These are phyloP conservation scores for Microtus montanus DNA, from an alignment of 2,113 vertebrate genomes.

Conservation along the genomic window DNA sequence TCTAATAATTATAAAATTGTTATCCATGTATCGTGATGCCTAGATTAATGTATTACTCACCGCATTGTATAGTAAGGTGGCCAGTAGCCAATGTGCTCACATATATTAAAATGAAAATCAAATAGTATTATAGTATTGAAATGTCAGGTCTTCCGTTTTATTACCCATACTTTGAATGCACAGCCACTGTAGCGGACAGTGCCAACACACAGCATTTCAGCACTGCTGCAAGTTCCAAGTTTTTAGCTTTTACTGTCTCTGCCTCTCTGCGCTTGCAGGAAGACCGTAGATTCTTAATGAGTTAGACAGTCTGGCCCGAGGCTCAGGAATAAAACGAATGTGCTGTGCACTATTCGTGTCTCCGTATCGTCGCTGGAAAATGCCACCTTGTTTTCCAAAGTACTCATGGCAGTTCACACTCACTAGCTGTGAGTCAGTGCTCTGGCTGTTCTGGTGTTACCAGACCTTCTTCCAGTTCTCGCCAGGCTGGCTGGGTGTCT, in stretches of 20 bases:
- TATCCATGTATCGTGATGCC: background rate
- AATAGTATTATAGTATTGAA: background rate
- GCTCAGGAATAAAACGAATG: background rate
- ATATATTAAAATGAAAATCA: constrained; percentile 21
- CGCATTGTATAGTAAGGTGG: background rate
- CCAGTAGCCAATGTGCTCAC: background rate
- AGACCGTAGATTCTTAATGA: background rate
- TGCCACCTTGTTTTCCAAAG: background rate
- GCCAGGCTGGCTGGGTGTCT: background rate
- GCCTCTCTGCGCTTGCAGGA: background rate
- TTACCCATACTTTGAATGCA: background rate
- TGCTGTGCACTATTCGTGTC: background rate
- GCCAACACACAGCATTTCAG: background rate
- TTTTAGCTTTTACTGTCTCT: background rate
- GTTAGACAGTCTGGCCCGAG: background rate
- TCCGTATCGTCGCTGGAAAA: background rate
- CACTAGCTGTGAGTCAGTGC: background rate
- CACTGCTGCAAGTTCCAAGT: background rate
- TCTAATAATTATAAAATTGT: constrained; percentile 1
- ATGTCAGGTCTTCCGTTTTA: background rate
- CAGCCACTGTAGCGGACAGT: background rate
- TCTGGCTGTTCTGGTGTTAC: background rate
- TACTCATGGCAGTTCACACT: background rate
- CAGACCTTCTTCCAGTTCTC: constrained; percentile 14
- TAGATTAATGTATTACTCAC: background rate